Conservation (phyloP, 2,888 invertebrate species). For the Catotricha subobsoleta region DNA sequence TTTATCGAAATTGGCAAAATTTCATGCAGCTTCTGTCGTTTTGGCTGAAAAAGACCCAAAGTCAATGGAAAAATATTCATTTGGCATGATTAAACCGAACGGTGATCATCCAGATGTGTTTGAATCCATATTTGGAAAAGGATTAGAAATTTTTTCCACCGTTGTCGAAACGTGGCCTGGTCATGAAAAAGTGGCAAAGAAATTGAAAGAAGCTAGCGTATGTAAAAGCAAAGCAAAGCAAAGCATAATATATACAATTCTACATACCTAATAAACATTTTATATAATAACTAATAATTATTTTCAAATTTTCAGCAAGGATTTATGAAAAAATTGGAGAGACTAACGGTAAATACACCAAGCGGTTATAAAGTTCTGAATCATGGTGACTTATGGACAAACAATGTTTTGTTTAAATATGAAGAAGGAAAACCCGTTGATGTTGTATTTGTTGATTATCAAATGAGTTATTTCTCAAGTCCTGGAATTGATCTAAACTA, state of each 20-base stretch:
- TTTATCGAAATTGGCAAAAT: constrained; percentile 32
- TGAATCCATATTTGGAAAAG: neutral
- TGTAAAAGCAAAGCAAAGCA: neutral
- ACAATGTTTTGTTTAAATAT: constrained; percentile 35
- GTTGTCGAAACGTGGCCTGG: constrained; percentile 30
- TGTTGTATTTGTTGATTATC: constrained; percentile 29
- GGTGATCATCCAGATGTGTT: neutral
- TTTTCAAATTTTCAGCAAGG: constrained; percentile 5
- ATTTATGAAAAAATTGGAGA: neutral
- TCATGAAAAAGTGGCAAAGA: constrained; percentile 27
- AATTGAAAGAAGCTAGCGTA: constrained; percentile 21
- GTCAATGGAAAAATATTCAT: constrained; percentile 8
- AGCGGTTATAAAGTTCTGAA: constrained; percentile 29
- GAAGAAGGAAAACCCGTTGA: constrained; percentile 22
- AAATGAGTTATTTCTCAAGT: constrained; percentile 25
- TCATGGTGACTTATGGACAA: constrained; percentile 36
- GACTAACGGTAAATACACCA: neutral
- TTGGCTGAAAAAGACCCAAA: constrained; percentile 31
- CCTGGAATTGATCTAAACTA: constrained; percentile 28
- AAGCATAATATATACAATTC: neutral
- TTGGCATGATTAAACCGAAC: neutral
- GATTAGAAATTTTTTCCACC: too few species aligned
- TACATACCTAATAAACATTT: too few species aligned
- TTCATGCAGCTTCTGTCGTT: constrained; percentile 36
- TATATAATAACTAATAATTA: too few species aligned